A percentile compares a stretch with the other conserved stretches of the same genome.
Evolutionary conservation across 2,113 vertebrate species (phyloP).

Genomic region (Lophura nycthemera): DNA sequence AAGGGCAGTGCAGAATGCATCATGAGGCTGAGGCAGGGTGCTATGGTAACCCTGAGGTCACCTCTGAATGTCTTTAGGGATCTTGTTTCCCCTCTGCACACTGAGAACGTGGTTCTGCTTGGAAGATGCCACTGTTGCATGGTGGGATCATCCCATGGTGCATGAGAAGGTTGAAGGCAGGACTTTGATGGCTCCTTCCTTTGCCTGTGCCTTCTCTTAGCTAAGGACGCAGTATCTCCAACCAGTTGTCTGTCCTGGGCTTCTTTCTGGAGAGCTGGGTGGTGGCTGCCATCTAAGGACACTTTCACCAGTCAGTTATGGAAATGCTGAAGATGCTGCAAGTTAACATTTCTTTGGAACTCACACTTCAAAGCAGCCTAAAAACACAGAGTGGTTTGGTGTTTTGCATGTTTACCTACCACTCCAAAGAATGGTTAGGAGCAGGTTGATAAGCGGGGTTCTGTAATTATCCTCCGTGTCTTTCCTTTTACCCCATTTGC

Average conservation of each 20-base stretch:
- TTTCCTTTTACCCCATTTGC: slow-evolving; percentile 31
- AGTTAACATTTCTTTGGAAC: slow-evolving; percentile 17
- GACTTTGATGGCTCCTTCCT: not conserved
- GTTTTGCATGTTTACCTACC: slow-evolving; percentile 56
- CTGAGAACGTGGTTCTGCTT: accelerated
- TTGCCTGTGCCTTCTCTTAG: not conserved
- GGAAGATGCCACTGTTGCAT: not conserved
- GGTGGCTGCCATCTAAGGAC: not conserved
- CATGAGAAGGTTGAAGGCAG: accelerated
- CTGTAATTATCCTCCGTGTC: slow-evolving; percentile 40
- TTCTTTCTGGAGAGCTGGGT: not conserved
- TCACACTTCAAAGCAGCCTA: slow-evolving; percentile 44
- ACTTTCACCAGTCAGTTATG: not conserved
- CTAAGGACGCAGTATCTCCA: not conserved
- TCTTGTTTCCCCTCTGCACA: not conserved
- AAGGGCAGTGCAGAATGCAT: accelerated
- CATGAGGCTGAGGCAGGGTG: not conserved
- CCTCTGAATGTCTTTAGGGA: not conserved
- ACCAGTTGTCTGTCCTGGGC: not conserved
- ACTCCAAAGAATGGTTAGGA: slow-evolving; percentile 44
- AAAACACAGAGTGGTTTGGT: slow-evolving; percentile 2
- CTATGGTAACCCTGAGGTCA: not conserved
- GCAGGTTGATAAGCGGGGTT: slow-evolving; percentile 15
- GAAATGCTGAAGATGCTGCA: not conserved
- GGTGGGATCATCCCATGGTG: not conserved